Conservation (phyloP, 2,888 invertebrate species). For the Coelopa pilipes region DNA sequence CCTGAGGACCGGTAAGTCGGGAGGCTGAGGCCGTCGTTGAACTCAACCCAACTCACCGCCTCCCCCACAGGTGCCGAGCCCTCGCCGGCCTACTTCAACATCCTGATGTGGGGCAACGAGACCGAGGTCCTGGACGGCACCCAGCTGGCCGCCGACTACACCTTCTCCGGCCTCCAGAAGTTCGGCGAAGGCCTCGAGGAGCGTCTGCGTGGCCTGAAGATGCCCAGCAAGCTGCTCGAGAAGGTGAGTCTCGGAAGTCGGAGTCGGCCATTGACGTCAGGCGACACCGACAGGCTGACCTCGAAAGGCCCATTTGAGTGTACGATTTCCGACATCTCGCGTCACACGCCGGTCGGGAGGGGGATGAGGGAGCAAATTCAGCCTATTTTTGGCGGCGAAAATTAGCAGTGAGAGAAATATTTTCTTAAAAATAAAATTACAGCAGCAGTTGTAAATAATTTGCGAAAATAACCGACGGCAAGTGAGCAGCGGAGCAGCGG, state of each 20-base stretch:
- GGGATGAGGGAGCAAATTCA: neutral
- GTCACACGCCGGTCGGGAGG: neutral
- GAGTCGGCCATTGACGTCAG: too few relatives aligned
- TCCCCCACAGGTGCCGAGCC: conserved; percentile 85
- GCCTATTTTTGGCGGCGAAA: neutral
- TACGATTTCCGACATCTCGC: neutral
- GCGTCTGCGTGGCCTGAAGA: conserved; percentile 82
- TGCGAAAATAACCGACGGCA: neutral
- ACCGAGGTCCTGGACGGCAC: conserved; percentile 90
- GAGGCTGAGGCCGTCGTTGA: neutral
- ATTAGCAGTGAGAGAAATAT: neutral
- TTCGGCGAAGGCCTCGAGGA: conserved; percentile 94
- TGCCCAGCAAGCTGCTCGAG: conserved; percentile 86
- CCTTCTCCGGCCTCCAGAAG: conserved; percentile 92
- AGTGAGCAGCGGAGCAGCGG: neutral
- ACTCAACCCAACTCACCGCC: neutral
- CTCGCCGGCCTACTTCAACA: conserved; percentile 91
- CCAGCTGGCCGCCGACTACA: conserved; percentile 94
- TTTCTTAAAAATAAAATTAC: conserved; percentile 3
- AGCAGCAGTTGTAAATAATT: neutral
- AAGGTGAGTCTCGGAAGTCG: conserved; percentile 74
- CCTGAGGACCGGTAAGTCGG: conserved; percentile 80
- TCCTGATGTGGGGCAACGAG: conserved; percentile 88
- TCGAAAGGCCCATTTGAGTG: neutral
- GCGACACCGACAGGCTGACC: neutral